These are phyloP conservation scores for Cryptoprocta ferox DNA, from an alignment of 2,797 vertebrate genomes.

Conservation along the genomic window DNA sequence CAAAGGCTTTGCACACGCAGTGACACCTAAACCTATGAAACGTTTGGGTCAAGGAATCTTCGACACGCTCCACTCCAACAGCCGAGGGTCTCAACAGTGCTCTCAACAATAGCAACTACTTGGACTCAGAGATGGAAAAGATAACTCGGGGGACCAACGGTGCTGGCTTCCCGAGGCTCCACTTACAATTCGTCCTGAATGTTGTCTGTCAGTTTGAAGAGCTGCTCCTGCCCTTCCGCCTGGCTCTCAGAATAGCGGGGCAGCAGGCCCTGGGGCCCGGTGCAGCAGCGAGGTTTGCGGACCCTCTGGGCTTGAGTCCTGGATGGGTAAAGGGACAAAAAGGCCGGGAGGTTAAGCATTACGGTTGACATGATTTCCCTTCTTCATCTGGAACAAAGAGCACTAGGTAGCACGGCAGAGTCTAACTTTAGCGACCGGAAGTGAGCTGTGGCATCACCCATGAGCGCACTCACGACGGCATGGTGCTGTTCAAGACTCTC, in stretches of 20 bases:
- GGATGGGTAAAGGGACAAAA: not conserved
- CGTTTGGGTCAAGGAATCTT: not conserved
- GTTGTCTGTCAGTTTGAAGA: slow-evolving; percentile 96
- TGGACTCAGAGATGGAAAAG: not conserved
- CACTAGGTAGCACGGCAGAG: not conserved
- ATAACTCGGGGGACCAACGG: not conserved
- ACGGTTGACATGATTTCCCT: not conserved
- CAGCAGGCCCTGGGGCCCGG: slow-evolving; percentile 95
- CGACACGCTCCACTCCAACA: not conserved
- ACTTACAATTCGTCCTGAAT: slow-evolving; percentile 98
- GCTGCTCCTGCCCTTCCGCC: slow-evolving; percentile 97
- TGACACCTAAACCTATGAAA: not conserved
- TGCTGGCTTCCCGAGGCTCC: not conserved
- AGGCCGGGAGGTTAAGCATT: not conserved
- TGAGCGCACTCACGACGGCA: not conserved
- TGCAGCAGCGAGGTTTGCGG: slow-evolving; percentile 95
- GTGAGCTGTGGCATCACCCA: fast-evolving
- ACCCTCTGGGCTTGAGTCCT: slow-evolving; percentile 93
- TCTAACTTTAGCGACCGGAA: not conserved
- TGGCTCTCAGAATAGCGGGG: slow-evolving; percentile 92
- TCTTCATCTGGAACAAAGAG: not conserved
- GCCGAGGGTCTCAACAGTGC: not conserved
- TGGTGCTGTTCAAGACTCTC: no score
- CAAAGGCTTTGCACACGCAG: not conserved
- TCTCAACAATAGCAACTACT: not conserved